A percentile compares a stretch with the other conserved stretches of the same genome.
Conservation (phyloP, 2,888 invertebrate species). For the Latheticus oryzae region DNA sequence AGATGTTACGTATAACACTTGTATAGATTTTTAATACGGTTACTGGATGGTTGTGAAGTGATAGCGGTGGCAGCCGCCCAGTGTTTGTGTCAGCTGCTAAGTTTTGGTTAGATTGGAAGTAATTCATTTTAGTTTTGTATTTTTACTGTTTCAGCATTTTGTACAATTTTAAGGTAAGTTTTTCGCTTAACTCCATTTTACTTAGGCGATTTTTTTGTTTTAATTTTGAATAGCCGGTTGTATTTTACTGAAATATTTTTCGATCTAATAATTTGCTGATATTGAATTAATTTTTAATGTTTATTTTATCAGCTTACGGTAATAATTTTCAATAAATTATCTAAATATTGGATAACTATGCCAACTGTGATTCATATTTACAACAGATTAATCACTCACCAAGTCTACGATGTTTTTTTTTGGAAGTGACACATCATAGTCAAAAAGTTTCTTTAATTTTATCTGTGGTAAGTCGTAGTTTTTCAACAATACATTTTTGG, state of each 20-base stretch:
- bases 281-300: constrained; percentile 7
- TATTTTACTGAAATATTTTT: no score
- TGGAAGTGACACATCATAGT: no score
- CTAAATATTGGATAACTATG: no score
- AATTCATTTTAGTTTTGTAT: constrained; percentile 6
- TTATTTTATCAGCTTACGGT: no score
- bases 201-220: constrained; percentile 7
- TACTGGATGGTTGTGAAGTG: constrained; percentile 18
- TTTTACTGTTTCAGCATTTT: not conserved
- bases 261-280: no score
- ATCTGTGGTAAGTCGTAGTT: no score
- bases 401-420: no score
- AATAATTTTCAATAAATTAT: no score
- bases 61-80: constrained; percentile 42
- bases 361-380: constrained; percentile 18
- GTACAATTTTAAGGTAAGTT: constrained; percentile 15
- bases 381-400: constrained; percentile 22
- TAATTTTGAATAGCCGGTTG: constrained; percentile 17
- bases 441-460: no score
- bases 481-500: no score
- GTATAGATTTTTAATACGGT: not conserved
- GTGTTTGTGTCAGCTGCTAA: constrained; percentile 37
- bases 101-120: constrained; percentile 30
- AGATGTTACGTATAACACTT: not conserved
- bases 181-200: not conserved